Base-by-base conservation (phyloP, 30 jellyfish, hydroid and myxozoan genomes). In the Aurelia coerulea region DNA sequence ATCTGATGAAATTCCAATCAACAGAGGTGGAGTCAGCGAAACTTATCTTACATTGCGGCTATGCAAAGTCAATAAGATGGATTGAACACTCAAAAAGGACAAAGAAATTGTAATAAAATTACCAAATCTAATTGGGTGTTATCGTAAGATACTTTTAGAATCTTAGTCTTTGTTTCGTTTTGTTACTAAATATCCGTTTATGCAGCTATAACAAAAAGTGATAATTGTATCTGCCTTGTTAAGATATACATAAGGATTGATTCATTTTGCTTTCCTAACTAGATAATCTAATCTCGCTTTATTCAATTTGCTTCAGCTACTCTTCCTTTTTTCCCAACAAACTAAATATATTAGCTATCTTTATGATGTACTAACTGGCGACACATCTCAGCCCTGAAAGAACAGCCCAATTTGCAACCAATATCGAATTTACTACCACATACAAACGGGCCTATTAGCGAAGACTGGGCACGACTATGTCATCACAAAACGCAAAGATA, bases 11-110 rank as follows among this genome's bases (percentile, higher is more conserved):
- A 54, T 68, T 54, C 84, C 91, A 81, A 69, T 67, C 84, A 81
- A 67, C 75, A 54, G 62, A 81, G 91, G 91, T 64, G 91, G 91
- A 81, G 91, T 81, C 84, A 68, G 66, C 37, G 83, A 56, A 14
- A 7, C 68, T 81, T 81, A 81, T 81, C 91, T 29, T 31, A 39
- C 53, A 68, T 52, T 54, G 91, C 50, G 91, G 91, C 84, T 23
- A 34, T 19, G 77, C 31, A 65, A 81, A 33, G 58, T 68, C 76
- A 81, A 81, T 81, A 69, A 56, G 81, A 69, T 69, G 50, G 91
- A 81, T 81, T 67, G 72, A 69, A 69, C 84, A 77, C 84, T 81
- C 77, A 35, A 11, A 31, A 8, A 23, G 35, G n/a, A 81, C 84
- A 81, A 81, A 17, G 84, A 29, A 11, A 15, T 6, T 59, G 91